Base-by-base conservation (phyloP, 2,888 invertebrate species). In the Andrena haemorrhoa region DNA sequence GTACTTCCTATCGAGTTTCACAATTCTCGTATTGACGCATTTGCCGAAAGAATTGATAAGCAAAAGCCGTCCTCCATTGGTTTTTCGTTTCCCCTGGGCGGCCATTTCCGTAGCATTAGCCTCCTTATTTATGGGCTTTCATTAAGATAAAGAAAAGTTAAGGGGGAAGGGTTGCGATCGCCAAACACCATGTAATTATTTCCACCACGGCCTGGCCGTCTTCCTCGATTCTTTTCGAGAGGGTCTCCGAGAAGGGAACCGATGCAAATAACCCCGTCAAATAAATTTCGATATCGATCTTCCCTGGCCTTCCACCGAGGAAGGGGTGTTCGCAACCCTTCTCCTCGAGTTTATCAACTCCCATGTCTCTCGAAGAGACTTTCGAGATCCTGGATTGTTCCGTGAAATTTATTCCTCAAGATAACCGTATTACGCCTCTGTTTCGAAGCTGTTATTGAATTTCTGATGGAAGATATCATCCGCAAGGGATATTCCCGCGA, bases 81-180 rank as follows among this genome's bases (percentile, higher is more conserved):
- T 90, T 91, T 90, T 91, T 92, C 74, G 66, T 89, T 87, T 86
- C 79, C 87, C 87, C 80, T 77, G 66, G 80, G 78, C 84, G 87
- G 73, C 86, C 88, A 89, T 91, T 93, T 92, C 91, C 93, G 88
- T 91, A 89, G 92, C 92, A 93, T 94, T 93, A 93, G 92, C 89
- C 90, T 88, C 86, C 91, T 93, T 93, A 93, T 94, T 94, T 93
- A 94, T 94, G 92, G 92, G 89, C 90, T 93, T 93, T 93, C 93
- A 93, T 93, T 93, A 92, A 92, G 93, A 93, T 93, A 93, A 93
- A 92, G 91, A 88, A 90, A 93, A 89, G 89, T 88, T 66, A 90
- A 90, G 89, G 89, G 89, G 89, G 89, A 90, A 91, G 90, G 90
- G 92, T 91, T 92, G 88, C 90, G 91, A 87, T 92, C 90, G 91